phyloP scores from a whole-genome alignment of 2,113 vertebrate species.

The Myrmecophaga tridactyla region DNA sequence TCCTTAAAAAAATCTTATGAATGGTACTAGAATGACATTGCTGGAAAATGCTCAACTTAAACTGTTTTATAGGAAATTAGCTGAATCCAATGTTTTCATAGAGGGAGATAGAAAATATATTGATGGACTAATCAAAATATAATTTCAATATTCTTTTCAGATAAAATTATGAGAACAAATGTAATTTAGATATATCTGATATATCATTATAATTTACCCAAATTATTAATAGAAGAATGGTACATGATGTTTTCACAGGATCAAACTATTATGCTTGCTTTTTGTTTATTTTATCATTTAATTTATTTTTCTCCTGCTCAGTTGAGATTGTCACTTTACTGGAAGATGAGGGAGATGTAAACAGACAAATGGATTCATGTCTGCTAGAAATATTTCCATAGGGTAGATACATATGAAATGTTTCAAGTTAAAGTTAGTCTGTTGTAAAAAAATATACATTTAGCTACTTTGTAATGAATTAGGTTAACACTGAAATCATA shows the following conservation, averaged over 20 bases:
- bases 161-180: background rate
- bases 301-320: background rate
- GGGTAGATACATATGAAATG: background rate
- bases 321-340: background rate
- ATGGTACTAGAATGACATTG: background rate
- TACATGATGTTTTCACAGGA: background rate
- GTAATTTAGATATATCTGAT: background rate
- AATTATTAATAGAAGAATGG: background rate
- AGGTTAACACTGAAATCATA: background rate
- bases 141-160: background rate
- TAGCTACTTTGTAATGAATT: background rate
- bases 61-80: conserved; percentile 3
- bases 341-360: background rate
- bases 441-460: background rate
- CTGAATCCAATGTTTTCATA: background rate
- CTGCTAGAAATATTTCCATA: background rate
- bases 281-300: background rate
- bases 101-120: conserved; percentile 21
- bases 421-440: background rate
- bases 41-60: background rate
- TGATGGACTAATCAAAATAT: background rate
- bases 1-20: conserved; percentile 41
- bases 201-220: background rate
- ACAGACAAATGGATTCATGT: background rate
- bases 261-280: background rate